Evolutionary conservation across 2,797 vertebrate species (phyloP).

Genomic region (Enoplosus armatus): DNA sequence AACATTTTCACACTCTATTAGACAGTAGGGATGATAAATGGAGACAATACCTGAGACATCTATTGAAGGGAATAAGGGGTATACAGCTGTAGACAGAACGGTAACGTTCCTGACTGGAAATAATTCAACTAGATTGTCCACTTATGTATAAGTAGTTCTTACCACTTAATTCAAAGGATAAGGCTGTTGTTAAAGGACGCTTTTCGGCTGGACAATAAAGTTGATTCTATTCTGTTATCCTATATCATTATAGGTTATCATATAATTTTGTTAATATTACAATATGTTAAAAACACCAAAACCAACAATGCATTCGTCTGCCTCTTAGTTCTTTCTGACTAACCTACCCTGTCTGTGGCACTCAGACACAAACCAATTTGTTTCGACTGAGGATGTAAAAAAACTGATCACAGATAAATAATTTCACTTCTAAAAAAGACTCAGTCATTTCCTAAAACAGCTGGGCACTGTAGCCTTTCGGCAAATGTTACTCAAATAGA

Average conservation of each 20-base stretch:
- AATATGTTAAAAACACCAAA: background rate
- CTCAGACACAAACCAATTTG: slow-evolving; percentile 1
- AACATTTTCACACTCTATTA: slow-evolving; percentile 23
- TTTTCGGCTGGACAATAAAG: too few relatives aligned
- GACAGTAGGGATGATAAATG: slow-evolving; percentile 24
- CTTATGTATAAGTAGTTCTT: background rate
- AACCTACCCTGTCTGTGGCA: background rate
- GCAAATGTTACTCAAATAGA: background rate
- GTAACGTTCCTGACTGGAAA: slow-evolving; percentile 4
- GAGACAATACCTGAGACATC: background rate
- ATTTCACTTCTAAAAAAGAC: background rate
- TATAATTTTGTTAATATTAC: background rate
- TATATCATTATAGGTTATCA: background rate
- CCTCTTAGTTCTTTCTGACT: background rate
- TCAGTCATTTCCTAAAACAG: background rate
- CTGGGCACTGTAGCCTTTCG: background rate
- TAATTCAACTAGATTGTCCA: background rate
- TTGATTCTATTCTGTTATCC: too few relatives aligned
- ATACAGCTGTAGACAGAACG: slow-evolving; percentile 5
- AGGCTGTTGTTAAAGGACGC: too few relatives aligned
- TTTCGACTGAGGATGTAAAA: background rate
- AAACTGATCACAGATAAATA: background rate
- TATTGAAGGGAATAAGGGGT: background rate
- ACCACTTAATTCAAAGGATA: background rate
- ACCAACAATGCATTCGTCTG: background rate